phyloP scores from a whole-genome alignment of 2,888 invertebrate genomes.

The Meloe dianella region DNA sequence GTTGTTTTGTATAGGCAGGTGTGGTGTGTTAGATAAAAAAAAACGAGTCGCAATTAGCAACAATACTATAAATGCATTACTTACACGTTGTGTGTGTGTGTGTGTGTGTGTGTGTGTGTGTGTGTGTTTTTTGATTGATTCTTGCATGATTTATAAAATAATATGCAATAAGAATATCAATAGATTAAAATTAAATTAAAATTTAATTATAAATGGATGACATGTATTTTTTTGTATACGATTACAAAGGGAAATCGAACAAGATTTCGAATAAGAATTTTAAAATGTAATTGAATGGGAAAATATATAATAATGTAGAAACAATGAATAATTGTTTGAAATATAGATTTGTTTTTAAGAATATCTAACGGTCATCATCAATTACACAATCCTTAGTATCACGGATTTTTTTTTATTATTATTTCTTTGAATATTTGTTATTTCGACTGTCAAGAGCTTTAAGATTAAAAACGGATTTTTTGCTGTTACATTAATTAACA shows the following conservation, averaged over 20 bases:
- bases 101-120: too few species aligned
- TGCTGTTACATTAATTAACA: not conserved
- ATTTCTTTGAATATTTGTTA: slow-evolving; percentile 3
- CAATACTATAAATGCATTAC: not conserved
- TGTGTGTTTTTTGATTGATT: not conserved
- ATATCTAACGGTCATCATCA: slow-evolving; percentile 6
- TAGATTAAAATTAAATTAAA: slow-evolving; percentile 1
- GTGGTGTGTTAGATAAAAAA: not conserved
- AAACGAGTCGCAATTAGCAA: slow-evolving; percentile 1
- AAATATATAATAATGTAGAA: not conserved
- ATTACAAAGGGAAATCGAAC: slow-evolving; percentile 11
- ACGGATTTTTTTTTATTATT: not conserved
- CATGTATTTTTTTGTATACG: not conserved
- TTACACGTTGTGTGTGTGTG: too few species aligned
- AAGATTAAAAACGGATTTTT: not conserved
- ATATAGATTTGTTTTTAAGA: not conserved
- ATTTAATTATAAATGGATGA: slow-evolving; percentile 2
- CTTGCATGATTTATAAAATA: slow-evolving; percentile 7
- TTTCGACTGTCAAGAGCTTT: slow-evolving; percentile 3
- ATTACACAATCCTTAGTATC: not conserved
- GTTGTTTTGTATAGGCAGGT: not conserved
- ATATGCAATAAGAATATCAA: not conserved
- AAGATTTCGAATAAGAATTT: slow-evolving; percentile 2
- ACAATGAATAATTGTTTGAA: slow-evolving; percentile 3
- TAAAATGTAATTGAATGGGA: slow-evolving; percentile 2